Evolutionary conservation across 2,113 vertebrate genomes (phyloP).

Genomic region (Amphilophus citrinellus): DNA sequence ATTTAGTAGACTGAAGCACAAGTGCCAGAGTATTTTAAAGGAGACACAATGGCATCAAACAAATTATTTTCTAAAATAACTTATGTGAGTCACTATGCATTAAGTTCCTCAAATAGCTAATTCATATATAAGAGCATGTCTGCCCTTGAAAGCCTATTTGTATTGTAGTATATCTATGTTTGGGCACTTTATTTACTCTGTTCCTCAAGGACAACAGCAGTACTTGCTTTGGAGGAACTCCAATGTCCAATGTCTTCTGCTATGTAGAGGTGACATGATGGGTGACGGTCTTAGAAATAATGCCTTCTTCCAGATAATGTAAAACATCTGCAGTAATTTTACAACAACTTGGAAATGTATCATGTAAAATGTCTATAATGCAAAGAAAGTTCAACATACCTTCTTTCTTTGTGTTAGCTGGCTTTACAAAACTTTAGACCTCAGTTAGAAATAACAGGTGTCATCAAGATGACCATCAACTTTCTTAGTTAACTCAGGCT

Average conservation of each 20-base stretch:
- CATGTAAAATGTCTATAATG: neutral
- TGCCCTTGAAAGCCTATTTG: neutral
- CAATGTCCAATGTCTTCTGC: neutral
- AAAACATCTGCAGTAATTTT: neutral
- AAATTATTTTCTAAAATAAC: neutral
- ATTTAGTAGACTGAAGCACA: neutral
- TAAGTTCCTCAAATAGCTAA: neutral
- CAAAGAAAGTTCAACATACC: neutral
- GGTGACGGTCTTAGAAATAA: neutral
- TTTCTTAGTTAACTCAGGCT: neutral
- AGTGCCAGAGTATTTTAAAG: neutral
- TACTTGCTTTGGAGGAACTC: neutral
- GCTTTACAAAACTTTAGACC: neutral
- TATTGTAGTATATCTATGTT: conserved; percentile 9
- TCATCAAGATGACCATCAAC: neutral
- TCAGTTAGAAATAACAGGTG: neutral
- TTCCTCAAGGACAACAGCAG: conserved; percentile 3
- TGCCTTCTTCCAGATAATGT: neutral
- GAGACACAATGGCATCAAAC: neutral
- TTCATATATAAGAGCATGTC: neutral
- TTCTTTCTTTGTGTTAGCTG: neutral
- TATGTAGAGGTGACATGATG: neutral
- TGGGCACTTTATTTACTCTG: neutral
- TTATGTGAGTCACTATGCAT: neutral
- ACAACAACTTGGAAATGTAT: neutral